Percentiles rank a stretch among this genome's conserved stretches.
Conservation (phyloP, 1,140 invertebrate species). For the Trichonephila clavata region DNA sequence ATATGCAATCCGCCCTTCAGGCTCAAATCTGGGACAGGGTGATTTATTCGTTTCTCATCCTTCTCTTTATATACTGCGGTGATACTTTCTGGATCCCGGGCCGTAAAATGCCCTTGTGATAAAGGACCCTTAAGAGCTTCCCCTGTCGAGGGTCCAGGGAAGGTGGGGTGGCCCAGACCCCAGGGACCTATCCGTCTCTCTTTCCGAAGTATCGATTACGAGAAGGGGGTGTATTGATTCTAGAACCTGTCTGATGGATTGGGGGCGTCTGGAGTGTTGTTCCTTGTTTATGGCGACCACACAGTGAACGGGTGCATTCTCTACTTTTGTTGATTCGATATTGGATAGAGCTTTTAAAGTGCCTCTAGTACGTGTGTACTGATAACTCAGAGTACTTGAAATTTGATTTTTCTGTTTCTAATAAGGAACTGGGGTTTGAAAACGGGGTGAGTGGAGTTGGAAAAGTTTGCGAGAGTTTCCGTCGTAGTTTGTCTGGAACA, state of each 20-base stretch:
- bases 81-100: not conserved
- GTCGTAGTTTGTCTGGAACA: too few species aligned
- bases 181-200: conserved; percentile 33
- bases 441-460: not conserved
- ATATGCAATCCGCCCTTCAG: conserved; percentile 6
- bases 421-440: not conserved
- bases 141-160: not conserved
- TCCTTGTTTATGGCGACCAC: conserved; percentile 18
- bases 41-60: not conserved
- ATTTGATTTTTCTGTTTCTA: not conserved
- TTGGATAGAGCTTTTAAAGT: not conserved
- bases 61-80: not conserved
- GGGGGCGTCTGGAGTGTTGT: not conserved
- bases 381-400: not conserved
- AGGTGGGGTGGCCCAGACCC: not conserved
- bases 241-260: not conserved
- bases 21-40: not conserved
- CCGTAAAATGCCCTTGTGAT: conserved; percentile 11
- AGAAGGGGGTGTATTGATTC: not conserved
- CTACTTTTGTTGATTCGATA: conserved; percentile 14
- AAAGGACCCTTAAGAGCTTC: conserved; percentile 46
- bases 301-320: not conserved
- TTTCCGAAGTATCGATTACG: conserved; percentile 21
- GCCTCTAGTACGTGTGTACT: not conserved
- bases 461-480: not conserved